Conservation (phyloP, 2,797 vertebrate genomes). For the Apodemus agrarius region DNA sequence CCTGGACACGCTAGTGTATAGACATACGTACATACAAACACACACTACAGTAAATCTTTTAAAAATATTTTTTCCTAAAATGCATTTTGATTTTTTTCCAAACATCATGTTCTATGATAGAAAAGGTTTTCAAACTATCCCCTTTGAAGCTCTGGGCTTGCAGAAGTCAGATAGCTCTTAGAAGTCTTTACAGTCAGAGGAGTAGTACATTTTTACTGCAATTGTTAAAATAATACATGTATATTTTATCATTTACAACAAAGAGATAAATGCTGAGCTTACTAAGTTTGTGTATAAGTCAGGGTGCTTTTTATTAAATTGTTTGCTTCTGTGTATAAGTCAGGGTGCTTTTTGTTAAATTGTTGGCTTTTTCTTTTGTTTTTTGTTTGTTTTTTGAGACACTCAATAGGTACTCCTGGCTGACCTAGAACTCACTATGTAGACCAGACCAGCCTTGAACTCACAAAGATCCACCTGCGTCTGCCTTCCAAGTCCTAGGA, state of each 20-base stretch:
- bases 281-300: constrained; percentile 26
- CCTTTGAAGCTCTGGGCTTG: constrained; percentile 24
- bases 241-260: background rate
- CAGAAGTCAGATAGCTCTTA: background rate
- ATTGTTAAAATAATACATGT: background rate
- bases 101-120: background rate
- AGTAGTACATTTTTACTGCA: constrained; percentile 39
- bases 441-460: background rate
- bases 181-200: background rate
- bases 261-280: constrained; percentile 41
- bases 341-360: constrained; percentile 36
- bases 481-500: background rate
- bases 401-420: background rate
- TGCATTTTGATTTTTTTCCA: background rate
- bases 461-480: background rate
- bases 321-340: constrained; percentile 29
- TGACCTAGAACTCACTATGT: background rate
- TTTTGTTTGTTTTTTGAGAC: background rate
- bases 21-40: background rate
- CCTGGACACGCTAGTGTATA: background rate
- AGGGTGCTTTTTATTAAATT: constrained; percentile 44
- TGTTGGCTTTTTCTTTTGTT: background rate
- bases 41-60: background rate
- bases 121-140: constrained; percentile 18
- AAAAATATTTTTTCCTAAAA: background rate